These are phyloP conservation scores for Heterodera filipjevi DNA, from an alignment of 2,888 invertebrate species.

Conservation along the genomic window DNA sequence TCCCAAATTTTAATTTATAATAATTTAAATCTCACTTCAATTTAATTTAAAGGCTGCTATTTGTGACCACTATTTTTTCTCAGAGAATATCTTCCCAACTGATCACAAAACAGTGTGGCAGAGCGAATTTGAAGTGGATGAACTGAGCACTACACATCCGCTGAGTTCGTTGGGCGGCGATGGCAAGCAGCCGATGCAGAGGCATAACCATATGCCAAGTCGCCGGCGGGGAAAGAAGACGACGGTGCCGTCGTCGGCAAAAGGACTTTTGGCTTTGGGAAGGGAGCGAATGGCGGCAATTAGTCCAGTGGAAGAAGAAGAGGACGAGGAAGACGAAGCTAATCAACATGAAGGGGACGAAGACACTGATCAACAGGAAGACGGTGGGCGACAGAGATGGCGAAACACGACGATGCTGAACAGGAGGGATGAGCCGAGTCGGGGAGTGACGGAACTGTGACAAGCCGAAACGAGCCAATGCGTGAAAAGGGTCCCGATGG, in stretches of 20 bases:
- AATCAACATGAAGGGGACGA: background rate
- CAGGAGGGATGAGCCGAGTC: too few species aligned
- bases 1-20: too few species aligned
- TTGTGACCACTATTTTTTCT: too few species aligned
- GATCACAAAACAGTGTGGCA: background rate
- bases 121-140: slow-evolving; percentile 3
- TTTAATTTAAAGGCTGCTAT: too few species aligned
- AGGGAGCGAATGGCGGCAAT: slow-evolving; percentile 21
- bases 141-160: background rate
- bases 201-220: background rate
- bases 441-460: too few species aligned
- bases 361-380: background rate
- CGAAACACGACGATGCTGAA: background rate
- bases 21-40: too few species aligned
- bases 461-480: too few species aligned
- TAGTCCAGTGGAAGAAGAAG: slow-evolving; percentile 23
- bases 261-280: slow-evolving; percentile 8
- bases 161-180: background rate
- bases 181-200: background rate
- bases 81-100: background rate
- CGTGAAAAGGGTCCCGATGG: too few species aligned
- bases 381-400: background rate
- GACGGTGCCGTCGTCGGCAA: background rate
- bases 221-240: background rate
- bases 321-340: background rate